Percentiles rank a stretch among this genome's conserved stretches.
Conservation (phyloP, 2,888 invertebrate genomes). For the Xestia c-nigrum region DNA sequence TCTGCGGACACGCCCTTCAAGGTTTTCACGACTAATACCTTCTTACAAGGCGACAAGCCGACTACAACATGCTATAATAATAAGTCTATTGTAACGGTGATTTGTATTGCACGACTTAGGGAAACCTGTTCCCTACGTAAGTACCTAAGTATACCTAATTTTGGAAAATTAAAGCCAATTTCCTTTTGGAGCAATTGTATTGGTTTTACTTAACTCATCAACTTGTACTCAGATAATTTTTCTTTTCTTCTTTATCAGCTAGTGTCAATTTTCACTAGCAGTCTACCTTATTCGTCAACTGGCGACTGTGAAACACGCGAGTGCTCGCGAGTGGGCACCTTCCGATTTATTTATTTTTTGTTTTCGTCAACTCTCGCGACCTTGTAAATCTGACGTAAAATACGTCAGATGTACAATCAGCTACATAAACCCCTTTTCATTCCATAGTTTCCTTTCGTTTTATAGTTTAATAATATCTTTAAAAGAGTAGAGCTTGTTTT, state of each 20-base stretch:
- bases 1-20: conserved; percentile 40
- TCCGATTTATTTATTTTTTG: too few relatives aligned
- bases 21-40: conserved; percentile 44
- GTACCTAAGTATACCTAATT: not conserved
- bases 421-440: too few relatives aligned
- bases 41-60: conserved; percentile 49
- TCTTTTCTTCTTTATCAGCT: not conserved
- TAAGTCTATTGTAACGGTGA: conserved; percentile 6
- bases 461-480: too few relatives aligned
- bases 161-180: not conserved
- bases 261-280: not conserved
- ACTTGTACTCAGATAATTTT: not conserved
- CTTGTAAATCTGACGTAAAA: too few relatives aligned
- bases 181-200: too few relatives aligned
- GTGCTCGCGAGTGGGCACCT: too few relatives aligned
- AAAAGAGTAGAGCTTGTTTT: too few relatives aligned
- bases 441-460: too few relatives aligned
- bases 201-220: not conserved
- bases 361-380: too few relatives aligned
- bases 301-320: too few relatives aligned
- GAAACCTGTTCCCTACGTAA: not conserved
- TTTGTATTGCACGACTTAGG: conserved; percentile 5
- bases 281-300: too few relatives aligned
- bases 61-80: conserved; percentile 15
- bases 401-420: too few relatives aligned